These are phyloP conservation scores for Mobula birostris DNA, from an alignment of 2,113 vertebrate species.

Conservation along the genomic window DNA sequence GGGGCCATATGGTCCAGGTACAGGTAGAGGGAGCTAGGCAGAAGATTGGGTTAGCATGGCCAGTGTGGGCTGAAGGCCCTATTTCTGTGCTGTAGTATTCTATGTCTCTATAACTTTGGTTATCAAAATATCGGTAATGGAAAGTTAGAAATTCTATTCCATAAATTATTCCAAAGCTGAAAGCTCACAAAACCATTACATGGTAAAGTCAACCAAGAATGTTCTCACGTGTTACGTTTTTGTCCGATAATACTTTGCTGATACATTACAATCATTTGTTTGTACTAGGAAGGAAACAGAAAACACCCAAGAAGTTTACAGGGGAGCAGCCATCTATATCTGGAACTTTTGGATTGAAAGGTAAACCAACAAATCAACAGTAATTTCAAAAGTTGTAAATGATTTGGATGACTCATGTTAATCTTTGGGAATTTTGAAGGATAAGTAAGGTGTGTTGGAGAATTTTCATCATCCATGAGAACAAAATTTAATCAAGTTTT, in stretches of 20 bases:
- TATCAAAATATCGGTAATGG: background rate
- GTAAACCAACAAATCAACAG: constrained; percentile 50
- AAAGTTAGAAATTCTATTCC: background rate
- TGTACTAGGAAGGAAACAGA: constrained; percentile 98
- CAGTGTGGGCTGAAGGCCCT: too few relatives aligned
- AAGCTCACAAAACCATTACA: background rate
- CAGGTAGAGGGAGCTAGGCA: too few relatives aligned
- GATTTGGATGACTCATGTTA: background rate
- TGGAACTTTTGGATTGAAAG: constrained; percentile 93
- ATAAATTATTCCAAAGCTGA: background rate
- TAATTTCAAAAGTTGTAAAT: background rate
- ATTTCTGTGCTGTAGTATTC: too few relatives aligned
- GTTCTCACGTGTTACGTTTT: background rate
- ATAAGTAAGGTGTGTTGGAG: background rate
- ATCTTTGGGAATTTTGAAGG: background rate
- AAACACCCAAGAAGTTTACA: constrained; percentile 97
- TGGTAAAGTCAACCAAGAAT: background rate
- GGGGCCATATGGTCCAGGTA: too few relatives aligned
- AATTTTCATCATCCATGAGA: background rate
- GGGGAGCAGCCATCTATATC: constrained; percentile 96
- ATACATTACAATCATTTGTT: constrained; percentile 38
- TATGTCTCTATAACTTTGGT: background rate
- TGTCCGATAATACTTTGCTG: background rate
- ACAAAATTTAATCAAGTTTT: background rate
- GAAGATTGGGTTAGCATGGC: too few relatives aligned